These are phyloP conservation scores for Spheniscus mendiculus DNA, from an alignment of 2,113 vertebrate species.

Conservation along the genomic window DNA sequence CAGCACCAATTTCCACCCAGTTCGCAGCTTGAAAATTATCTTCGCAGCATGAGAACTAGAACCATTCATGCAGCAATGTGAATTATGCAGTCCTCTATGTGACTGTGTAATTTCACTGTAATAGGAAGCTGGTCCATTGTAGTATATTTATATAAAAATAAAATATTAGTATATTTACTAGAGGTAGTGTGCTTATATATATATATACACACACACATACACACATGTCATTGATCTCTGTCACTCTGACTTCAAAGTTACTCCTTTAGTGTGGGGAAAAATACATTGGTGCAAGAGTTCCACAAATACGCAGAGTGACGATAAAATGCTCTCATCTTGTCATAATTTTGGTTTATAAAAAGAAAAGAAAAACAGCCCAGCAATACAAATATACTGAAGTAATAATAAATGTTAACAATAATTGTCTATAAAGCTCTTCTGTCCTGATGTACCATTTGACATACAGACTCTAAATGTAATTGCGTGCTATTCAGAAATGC, in stretches of 20 bases:
- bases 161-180: background rate
- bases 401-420: background rate
- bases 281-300: background rate
- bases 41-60: background rate
- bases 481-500: background rate
- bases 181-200: background rate
- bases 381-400: background rate
- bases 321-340: background rate
- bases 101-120: background rate
- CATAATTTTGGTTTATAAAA: background rate
- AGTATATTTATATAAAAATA: background rate
- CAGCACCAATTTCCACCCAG: background rate
- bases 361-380: background rate
- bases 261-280: background rate
- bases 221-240: background rate
- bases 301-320: background rate
- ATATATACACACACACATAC: background rate
- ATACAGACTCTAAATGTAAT: background rate
- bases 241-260: background rate
- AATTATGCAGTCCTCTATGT: background rate
- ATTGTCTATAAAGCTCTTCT: background rate
- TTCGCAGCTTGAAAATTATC: background rate
- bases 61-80: background rate
- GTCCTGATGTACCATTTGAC: background rate
- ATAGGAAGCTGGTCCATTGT: background rate